Base-by-base conservation (phyloP, 2,113 vertebrate genomes). In the Brachyhypopomus gauderio region DNA sequence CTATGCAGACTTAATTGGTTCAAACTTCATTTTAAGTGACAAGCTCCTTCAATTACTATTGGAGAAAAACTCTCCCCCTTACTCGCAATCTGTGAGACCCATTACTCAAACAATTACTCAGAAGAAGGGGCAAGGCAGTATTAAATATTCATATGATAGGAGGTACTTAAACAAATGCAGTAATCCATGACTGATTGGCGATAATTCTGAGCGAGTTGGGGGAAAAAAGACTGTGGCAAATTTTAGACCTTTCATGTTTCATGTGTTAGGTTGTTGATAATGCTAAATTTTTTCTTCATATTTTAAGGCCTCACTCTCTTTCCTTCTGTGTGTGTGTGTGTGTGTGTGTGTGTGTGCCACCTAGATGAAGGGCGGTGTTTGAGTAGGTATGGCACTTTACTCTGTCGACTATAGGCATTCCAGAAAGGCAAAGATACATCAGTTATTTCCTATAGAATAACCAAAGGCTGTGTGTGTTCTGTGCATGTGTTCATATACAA, bases 201-300 rank as follows among this genome's bases (percentile, higher is more conserved):
- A 60, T 48, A 4, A 75, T 27, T 76, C 48, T 45, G 63, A 75
- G 36, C 63, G 60, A 30, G 70, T 55, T 16, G 9, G n/a, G 59
- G 17, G 17, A 7, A 5, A 7, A 17, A 52, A 64, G 17, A 22
- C 16, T 16, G 22, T 69, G 20, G 14, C 4, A 58, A 41, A 41
- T 62, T 59, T 25, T 30, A 41, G 30, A 41, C 63, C 52, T 62
- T 67, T 67, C 30, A 67, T 20, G 64, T 38, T 64, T 48, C 73
- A 82, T 82, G 38, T 76, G 55, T 77, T 82, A 52, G 66, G 62
- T n/a, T 71, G 74, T 30, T 77, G 74, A 82, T 82, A 76, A 62
- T 48, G 41, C 67, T 45, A 41, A 27, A 62, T 36, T 38, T 48
- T 52, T 75, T 20, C 56, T 22, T 1, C 34, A 56, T 25, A 30